Base-by-base conservation (phyloP, 92 coral and sea anemone species). In the Blastomussa wellsi region DNA sequence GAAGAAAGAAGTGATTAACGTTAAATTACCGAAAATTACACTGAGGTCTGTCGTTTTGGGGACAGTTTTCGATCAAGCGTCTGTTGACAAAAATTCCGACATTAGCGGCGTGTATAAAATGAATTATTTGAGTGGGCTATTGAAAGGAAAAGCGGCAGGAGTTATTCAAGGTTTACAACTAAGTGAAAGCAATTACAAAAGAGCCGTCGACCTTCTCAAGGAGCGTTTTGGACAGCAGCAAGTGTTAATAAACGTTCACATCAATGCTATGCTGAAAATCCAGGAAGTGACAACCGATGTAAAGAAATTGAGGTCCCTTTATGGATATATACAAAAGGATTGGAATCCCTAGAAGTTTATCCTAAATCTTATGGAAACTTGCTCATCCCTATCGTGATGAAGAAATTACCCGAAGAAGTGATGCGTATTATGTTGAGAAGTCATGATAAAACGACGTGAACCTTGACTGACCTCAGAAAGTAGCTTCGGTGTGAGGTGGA, bases 381-480 rank as follows among this genome's bases (percentile, higher is more conserved):
- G 31, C 41, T 84, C 35, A 7, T 84, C 31, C 82, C 88, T 22
- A 64, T 65, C n/a, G 65, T 72, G 9, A 74, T 83, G 71, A 73
- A 83, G 72, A 83, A 73, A 67, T 20, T 83, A n/a, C 87, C 80
- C 17, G 86, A 52, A 55, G 86, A 83, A 55, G 77, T 83, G 35
- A 83, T 68, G 51, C 78, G 66, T 41, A 71, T 49, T 53, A 69
- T 82, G 35, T 71, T 82, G 66, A 82, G 86, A 52, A 48, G 79
- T 83, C 51, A 72, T 65, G 78, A 53, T 44, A 48, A 83, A 62
- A 20, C 80, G 53, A 76, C 55, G 70, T 71, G 86, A 70, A 49
- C 86, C 49, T 55, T 83, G 48, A 36, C 72, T 19, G 71, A 71
- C 49, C 78, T 82, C 24, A 72, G 79, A 39, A 62, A 31, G 35